A percentile compares a stretch with the other conserved stretches of the same genome.
phyloP scores from a whole-genome alignment of 2,888 invertebrate genomes.

The Cyrtodaria siliqua region DNA sequence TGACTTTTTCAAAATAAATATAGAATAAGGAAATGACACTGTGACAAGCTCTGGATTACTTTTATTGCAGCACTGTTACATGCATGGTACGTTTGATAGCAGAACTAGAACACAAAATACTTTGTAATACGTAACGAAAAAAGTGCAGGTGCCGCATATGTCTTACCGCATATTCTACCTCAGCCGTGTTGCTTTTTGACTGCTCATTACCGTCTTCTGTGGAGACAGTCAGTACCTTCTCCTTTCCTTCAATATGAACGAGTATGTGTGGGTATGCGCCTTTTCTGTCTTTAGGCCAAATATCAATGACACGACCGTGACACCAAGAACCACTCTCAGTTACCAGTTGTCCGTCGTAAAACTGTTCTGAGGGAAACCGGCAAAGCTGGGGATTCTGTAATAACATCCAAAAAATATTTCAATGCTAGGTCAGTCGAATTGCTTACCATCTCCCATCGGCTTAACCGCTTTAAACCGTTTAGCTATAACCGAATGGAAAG shows the following conservation, averaged over 20 bases:
- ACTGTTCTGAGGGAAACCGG: slow-evolving; percentile 75
- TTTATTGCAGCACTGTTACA: no score
- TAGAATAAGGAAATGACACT: no score
- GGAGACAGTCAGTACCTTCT: slow-evolving; percentile 71
- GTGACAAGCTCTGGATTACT: no score
- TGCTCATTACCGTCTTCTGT: slow-evolving; percentile 79
- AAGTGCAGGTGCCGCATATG: no score
- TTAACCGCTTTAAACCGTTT: no score
- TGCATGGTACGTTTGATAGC: no score
- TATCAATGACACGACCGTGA: slow-evolving; percentile 7
- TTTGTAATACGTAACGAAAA: no score
- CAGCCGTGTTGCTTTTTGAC: slow-evolving; percentile 76
- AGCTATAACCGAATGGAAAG: no score
- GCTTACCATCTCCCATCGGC: no score
- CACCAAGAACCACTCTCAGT: slow-evolving; percentile 44
- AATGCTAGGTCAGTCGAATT: no score
- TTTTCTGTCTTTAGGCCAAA: slow-evolving; percentile 25
- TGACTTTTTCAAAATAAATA: no score
- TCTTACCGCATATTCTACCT: slow-evolving; percentile 75
- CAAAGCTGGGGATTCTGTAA: slow-evolving; percentile 75
- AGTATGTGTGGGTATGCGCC: slow-evolving; percentile 68
- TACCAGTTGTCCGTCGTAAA: slow-evolving; percentile 70
- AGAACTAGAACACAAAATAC: no score
- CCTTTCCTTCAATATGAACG: slow-evolving; percentile 76
- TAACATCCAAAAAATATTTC: not conserved